phyloP scores from a whole-genome alignment of 2,888 invertebrate genomes.

The Dasysyrphus tricinctus region DNA sequence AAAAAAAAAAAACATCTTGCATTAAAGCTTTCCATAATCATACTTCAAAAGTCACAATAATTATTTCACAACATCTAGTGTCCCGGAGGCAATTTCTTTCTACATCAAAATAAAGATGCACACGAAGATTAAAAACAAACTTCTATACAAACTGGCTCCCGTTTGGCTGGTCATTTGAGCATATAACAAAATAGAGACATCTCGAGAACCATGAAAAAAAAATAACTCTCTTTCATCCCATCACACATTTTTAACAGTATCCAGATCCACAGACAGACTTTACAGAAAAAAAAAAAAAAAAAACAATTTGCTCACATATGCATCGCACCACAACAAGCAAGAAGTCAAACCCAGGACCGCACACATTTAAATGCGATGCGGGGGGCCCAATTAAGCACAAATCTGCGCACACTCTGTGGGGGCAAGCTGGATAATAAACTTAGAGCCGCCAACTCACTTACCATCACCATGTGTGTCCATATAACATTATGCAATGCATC shows the following conservation, averaged over 20 bases:
- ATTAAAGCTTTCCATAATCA: background rate
- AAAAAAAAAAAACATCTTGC: background rate
- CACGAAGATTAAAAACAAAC: slow-evolving; percentile 8
- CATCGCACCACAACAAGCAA: slow-evolving; percentile 6
- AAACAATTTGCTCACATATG: background rate
- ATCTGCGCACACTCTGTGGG: slow-evolving; percentile 77
- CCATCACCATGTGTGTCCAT: slow-evolving; percentile 21
- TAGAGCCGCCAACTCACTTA: slow-evolving; percentile 63
- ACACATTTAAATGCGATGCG: slow-evolving; percentile 78
- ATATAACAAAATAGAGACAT: slow-evolving; percentile 61
- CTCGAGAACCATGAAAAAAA: slow-evolving; percentile 26
- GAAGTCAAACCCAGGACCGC: slow-evolving; percentile 73
- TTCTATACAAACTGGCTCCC: slow-evolving; percentile 8
- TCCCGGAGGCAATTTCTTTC: slow-evolving; percentile 38
- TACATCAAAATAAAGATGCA: slow-evolving; percentile 37
- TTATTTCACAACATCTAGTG: slow-evolving; percentile 49
- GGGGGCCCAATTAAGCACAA: slow-evolving; percentile 79
- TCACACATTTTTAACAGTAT: slow-evolving; percentile 25
- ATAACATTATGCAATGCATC: background rate
- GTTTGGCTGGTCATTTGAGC: slow-evolving; percentile 13
- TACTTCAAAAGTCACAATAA: slow-evolving; percentile 5
- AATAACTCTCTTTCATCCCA: slow-evolving; percentile 19
- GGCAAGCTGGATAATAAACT: slow-evolving; percentile 74
- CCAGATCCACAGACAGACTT: background rate
- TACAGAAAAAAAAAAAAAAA: background rate